phyloP scores from a whole-genome alignment of 2,113 vertebrate genomes.

The Calonectris borealis region DNA sequence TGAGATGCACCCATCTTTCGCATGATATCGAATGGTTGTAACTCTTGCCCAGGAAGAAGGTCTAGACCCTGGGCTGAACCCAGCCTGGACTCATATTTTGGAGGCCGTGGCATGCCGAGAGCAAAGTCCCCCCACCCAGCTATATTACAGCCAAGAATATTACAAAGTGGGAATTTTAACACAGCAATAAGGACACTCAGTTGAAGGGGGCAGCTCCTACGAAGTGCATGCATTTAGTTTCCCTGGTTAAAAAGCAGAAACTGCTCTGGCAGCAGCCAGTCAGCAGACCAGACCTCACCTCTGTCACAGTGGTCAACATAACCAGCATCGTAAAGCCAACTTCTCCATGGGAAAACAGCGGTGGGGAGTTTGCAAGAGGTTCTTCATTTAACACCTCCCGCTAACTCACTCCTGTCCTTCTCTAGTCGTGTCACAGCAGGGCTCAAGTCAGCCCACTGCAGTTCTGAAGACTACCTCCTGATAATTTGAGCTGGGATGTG shows the following conservation, averaged over 20 bases:
- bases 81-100: neutral
- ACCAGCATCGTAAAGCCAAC: neutral
- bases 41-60: neutral
- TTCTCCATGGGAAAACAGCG: neutral
- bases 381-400: neutral
- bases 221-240: neutral
- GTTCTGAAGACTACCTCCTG: neutral
- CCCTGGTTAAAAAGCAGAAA: neutral
- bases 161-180: neutral
- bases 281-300: neutral
- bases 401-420: neutral
- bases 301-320: neutral
- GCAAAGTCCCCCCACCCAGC: neutral
- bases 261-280: neutral
- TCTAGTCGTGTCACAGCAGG: neutral
- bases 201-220: neutral
- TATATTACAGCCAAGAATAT: neutral
- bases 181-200: too few relatives aligned
- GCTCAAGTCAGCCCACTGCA: neutral
- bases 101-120: neutral
- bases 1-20: neutral
- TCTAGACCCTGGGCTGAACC: neutral
- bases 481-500: neutral
- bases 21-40: neutral
- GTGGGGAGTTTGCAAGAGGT: too few relatives aligned